phyloP scores from a whole-genome alignment of 2,113 vertebrate genomes.

The Alligator mississippiensis region DNA sequence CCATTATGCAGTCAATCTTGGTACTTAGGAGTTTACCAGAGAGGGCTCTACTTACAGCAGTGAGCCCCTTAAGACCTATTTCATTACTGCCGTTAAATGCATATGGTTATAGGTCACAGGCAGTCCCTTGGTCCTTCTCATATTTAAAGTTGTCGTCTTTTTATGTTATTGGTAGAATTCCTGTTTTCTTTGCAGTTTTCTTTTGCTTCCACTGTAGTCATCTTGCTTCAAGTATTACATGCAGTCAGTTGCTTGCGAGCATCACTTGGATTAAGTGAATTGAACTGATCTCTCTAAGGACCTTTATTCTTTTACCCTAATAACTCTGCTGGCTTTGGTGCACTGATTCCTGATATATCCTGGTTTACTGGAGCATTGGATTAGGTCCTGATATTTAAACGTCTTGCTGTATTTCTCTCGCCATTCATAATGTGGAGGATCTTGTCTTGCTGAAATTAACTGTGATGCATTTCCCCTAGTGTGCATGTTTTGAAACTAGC shows the following conservation, averaged over 20 bases:
- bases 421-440: neutral
- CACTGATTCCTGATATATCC: neutral
- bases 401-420: neutral
- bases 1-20: neutral
- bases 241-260: neutral
- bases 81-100: constrained; percentile 1
- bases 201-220: neutral
- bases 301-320: neutral
- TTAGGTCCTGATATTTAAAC: neutral
- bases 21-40: neutral
- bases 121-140: neutral
- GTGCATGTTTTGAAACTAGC: neutral
- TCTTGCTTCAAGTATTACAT: neutral
- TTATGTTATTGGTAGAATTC: neutral
- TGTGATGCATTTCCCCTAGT: neutral
- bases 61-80: neutral
- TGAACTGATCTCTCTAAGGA: neutral
- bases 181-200: neutral
- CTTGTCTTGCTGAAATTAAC: too few species aligned
- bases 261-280: neutral
- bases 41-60: neutral
- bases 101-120: neutral
- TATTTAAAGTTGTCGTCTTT: neutral
- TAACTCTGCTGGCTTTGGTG: neutral
- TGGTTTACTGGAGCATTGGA: neutral